Base-by-base conservation (phyloP, 2,888 invertebrate genomes). In the Nemotelus pantherinus region DNA sequence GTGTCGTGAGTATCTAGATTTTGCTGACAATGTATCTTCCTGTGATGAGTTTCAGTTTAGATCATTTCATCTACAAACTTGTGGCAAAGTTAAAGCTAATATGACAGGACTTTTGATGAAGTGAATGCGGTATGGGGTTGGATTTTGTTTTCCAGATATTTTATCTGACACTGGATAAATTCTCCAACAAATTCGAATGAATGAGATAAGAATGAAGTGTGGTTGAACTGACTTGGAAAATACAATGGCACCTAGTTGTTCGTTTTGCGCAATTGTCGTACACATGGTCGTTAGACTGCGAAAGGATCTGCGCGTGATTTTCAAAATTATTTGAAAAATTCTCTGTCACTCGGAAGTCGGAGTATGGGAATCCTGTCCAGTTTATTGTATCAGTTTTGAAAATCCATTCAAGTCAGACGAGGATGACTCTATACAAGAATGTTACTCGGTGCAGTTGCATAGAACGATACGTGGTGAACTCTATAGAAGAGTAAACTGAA, bases 401-500 rank as follows among this genome's bases (percentile, higher is more conserved):
- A 25, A 25, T 25, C 25, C 25, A 1, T 25, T 25, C 25, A 25
- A 25, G 25, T 25, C 25, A 25, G 25, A 25, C 25, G 25, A 25
- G 25, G 25, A 25, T 25, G 25, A 25, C 25, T 25, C 25, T 25
- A 25, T 25, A 25, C 25, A 25, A 25, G 25, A 25, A 25, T 25
- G 25, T 25, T 25, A 25, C 25, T 25, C 25, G 25, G 25, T 25
- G 25, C 25, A 25, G 25, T 25, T 50, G 50, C 9, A 9, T 50
- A 50, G 50, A 9, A 5, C 5, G 5, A 50, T 9, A 50, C 9
- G 9, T 9, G 9, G 6, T 7, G 50, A 9, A 50, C 25, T 5
- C 9, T 25, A 25, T n/a, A 25, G 60, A 60, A 44, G n/a, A 45
- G 65, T 65, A 65, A 65, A 65, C 47, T 65, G 65, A 45, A 65